Percentiles rank a stretch among this genome's conserved stretches.
Conservation (phyloP, 2,113 vertebrate genomes). For the Hyaena hyaena region DNA sequence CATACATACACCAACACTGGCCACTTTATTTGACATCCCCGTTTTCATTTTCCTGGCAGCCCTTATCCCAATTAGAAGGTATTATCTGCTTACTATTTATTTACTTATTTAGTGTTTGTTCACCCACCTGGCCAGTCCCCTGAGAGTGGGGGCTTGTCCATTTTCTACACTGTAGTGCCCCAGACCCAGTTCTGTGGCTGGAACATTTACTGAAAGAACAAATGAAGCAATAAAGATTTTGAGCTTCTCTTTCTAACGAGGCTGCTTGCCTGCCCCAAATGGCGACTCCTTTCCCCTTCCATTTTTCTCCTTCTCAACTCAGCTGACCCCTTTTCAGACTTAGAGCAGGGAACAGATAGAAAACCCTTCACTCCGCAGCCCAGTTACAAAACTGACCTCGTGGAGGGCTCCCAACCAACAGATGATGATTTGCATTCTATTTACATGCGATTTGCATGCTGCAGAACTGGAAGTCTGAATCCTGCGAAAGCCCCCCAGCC, state of each 20-base stretch:
- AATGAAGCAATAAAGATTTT: neutral
- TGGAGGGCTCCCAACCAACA: neutral
- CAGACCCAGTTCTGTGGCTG: neutral
- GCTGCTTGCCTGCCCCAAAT: neutral
- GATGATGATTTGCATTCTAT: constrained; percentile 50
- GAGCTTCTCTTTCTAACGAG: neutral
- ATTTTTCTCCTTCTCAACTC: neutral
- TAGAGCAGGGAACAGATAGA: neutral
- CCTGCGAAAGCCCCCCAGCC: neutral
- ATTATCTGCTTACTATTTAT: neutral
- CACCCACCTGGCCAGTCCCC: no score
- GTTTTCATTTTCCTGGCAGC: neutral
- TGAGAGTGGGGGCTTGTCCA: neutral
- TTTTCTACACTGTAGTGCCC: neutral
- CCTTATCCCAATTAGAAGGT: neutral
- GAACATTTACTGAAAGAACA: neutral
- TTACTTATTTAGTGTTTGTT: neutral
- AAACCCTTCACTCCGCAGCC: neutral
- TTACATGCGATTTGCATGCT: constrained; percentile 44
- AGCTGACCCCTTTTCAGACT: constrained; percentile 33
- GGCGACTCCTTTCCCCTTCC: neutral
- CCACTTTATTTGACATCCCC: neutral
- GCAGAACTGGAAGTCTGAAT: neutral
- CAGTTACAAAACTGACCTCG: neutral
- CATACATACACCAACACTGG: no score